Conservation (phyloP, 2,888 invertebrate genomes). For the Chalcosyrphus nemorum region DNA sequence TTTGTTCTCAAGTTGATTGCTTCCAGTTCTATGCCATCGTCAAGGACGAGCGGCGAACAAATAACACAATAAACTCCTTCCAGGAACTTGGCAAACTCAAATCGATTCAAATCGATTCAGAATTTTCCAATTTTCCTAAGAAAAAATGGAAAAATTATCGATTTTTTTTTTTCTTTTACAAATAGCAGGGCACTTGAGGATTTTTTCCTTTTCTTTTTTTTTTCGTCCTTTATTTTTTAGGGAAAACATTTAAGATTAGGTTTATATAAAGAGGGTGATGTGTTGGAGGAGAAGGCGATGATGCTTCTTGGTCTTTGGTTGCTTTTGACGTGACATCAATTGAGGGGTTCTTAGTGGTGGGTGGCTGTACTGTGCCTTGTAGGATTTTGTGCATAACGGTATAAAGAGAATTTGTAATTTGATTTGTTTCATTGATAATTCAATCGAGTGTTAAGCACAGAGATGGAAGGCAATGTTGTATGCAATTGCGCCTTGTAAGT, state of each 20-base stretch:
- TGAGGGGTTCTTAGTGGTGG: background rate
- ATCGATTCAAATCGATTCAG: conserved; percentile 32
- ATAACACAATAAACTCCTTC: conserved; percentile 7
- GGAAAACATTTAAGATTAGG: conserved; percentile 10
- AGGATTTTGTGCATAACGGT: background rate
- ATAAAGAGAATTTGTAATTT: background rate
- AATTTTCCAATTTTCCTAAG: conserved; percentile 28
- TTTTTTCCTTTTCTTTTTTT: background rate
- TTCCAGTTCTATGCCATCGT: background rate
- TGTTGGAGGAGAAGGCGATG: background rate
- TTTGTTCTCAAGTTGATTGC: conserved; percentile 51
- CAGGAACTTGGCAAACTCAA: background rate
- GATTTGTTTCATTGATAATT: conserved; percentile 30
- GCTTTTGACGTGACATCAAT: conserved; percentile 11
- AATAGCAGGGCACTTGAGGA: background rate
- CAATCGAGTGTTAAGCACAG: conserved; percentile 12
- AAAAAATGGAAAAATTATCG: conserved; percentile 33
- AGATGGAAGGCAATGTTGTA: conserved; percentile 6
- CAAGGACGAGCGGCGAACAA: background rate
- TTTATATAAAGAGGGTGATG: background rate
- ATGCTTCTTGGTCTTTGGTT: background rate
- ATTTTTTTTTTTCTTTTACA: conserved; percentile 11
- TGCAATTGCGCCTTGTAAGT: background rate
- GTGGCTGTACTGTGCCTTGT: background rate
- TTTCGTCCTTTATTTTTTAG: background rate